A percentile compares a stretch with the other conserved stretches of the same genome.
Evolutionary conservation across 2,888 invertebrate genomes (phyloP).

Genomic region (Nomada ferruginata): DNA sequence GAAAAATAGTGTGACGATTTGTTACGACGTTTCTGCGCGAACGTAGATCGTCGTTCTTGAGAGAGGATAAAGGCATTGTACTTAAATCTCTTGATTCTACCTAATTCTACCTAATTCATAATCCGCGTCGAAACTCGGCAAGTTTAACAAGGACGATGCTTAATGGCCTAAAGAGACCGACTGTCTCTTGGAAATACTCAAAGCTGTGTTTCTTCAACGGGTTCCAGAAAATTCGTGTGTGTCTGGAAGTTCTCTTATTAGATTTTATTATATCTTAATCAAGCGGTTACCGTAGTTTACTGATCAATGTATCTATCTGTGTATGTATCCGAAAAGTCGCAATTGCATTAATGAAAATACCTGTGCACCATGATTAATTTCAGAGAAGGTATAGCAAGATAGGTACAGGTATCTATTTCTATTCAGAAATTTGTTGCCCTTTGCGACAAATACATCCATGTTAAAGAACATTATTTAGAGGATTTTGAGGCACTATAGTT

Average conservation of each 20-base stretch:
- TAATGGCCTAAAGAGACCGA: constrained; percentile 23
- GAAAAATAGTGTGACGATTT: constrained; percentile 30
- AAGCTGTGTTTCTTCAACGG: neutral
- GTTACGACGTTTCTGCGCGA: constrained; percentile 5
- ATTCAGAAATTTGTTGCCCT: no score
- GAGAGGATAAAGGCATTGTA: constrained; percentile 6
- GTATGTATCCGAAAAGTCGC: no score
- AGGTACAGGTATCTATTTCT: no score
- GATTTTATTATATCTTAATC: constrained; percentile 1
- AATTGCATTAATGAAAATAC: no score
- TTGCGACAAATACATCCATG: no score
- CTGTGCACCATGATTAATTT: no score
- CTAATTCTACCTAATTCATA: constrained; percentile 11
- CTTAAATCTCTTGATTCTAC: constrained; percentile 8
- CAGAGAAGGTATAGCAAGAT: no score
- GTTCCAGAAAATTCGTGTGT: constrained; percentile 2
- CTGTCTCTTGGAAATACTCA: constrained; percentile 10
- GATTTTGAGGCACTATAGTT: no score
- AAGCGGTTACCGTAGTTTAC: constrained; percentile 1
- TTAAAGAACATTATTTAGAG: no score
- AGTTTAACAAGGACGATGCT: constrained; percentile 18
- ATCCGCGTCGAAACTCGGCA: constrained; percentile 9
- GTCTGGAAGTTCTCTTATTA: neutral
- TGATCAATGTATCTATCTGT: constrained; percentile 1
- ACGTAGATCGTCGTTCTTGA: constrained; percentile 3